These are phyloP conservation scores for Cryptus viduatorius DNA, from an alignment of 2,888 invertebrate species.

Conservation along the genomic window DNA sequence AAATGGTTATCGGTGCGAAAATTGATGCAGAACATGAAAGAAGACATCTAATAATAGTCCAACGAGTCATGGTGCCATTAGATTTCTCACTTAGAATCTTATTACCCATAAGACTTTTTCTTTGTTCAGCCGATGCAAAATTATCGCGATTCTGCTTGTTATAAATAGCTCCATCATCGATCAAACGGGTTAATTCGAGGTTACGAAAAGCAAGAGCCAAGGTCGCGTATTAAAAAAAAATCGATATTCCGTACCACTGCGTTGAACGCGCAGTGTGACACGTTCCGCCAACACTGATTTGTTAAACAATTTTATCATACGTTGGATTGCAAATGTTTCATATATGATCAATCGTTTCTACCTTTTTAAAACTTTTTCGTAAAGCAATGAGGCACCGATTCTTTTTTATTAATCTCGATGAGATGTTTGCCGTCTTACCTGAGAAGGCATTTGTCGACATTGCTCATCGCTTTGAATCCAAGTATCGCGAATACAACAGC, in stretches of 20 bases:
- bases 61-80: conserved; percentile 18
- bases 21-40: not conserved
- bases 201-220: conserved; percentile 41
- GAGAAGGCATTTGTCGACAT: conserved; percentile 93
- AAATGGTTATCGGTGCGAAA: conserved; percentile 23
- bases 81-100: not conserved
- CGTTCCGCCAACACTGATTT: not conserved
- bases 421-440: conserved; percentile 86
- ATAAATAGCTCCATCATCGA: conserved; percentile 64
- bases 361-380: not conserved
- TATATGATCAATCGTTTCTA: not conserved
- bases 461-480: conserved; percentile 97
- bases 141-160: conserved; percentile 31
- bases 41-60: conserved; percentile 2
- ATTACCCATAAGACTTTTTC: not conserved
- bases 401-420: not conserved
- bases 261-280: conserved; percentile 3
- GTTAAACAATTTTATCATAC: not conserved
- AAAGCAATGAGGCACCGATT: not conserved
- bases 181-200: conserved; percentile 65
- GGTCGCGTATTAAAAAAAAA: conserved; percentile 39
- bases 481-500: conserved; percentile 97
- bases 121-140: conserved; percentile 29
- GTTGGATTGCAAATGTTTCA: not conserved
- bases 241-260: conserved; percentile 51